phyloP scores from a whole-genome alignment of 1,140 invertebrate species.

The Macrobrachium rosenbergii region DNA sequence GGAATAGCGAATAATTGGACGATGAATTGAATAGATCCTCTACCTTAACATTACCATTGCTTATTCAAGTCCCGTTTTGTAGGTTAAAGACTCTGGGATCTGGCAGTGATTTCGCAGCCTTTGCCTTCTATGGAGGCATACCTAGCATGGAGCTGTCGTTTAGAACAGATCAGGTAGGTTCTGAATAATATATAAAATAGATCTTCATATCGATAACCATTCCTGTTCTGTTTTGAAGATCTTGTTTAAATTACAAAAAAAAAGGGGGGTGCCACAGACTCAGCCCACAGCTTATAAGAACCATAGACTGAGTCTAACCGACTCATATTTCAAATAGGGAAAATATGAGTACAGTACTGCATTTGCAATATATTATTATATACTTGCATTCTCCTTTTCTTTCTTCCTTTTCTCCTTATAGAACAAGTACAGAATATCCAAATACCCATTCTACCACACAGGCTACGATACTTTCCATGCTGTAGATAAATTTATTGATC shows the following conservation, averaged over 20 bases:
- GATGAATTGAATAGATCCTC: too few relatives aligned
- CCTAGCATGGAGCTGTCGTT: conserved; percentile 53
- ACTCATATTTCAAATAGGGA: too few relatives aligned
- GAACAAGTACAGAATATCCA: conserved; percentile 41
- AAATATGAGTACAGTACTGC: too few relatives aligned
- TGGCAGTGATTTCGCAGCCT: conserved; percentile 59
- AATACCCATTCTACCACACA: conserved; percentile 66
- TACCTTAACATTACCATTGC: neutral
- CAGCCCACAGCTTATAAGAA: too few relatives aligned
- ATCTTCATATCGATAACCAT: neutral
- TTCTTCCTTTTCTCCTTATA: neutral
- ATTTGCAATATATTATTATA: too few relatives aligned
- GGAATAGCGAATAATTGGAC: too few relatives aligned
- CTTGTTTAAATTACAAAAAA: too few relatives aligned
- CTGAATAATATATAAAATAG: neutral
- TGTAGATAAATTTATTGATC: conserved; percentile 49
- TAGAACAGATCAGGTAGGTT: conserved; percentile 47
- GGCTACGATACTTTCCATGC: conserved; percentile 65
- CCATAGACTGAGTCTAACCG: neutral
- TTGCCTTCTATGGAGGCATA: conserved; percentile 61
- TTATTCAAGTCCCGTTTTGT: neutral
- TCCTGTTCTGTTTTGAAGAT: too few relatives aligned
- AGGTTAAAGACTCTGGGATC: conserved; percentile 59
- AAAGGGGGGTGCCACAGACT: too few relatives aligned
- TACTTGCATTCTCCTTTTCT: too few relatives aligned